phyloP scores from a whole-genome alignment of 2,113 vertebrate species.

The Apteryx owenii region DNA sequence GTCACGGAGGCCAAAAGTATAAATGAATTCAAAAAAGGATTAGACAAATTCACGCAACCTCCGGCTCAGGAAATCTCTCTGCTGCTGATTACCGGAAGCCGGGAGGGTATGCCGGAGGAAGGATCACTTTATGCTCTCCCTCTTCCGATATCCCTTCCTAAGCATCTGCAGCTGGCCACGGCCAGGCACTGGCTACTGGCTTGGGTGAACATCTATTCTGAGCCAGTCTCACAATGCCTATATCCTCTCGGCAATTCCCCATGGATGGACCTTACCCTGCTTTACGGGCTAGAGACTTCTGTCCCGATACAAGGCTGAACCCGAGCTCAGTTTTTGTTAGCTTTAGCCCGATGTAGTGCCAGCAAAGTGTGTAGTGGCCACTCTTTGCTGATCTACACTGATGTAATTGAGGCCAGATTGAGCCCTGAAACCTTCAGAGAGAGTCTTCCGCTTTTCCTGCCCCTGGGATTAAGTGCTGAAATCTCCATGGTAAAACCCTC shows the following conservation, averaged over 20 bases:
- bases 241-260: not conserved
- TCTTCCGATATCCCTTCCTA: constrained; percentile 45
- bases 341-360: rapidly evolving
- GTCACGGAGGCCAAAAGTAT: constrained; percentile 53
- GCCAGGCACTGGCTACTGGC: not conserved
- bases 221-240: not conserved
- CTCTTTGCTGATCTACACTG: not conserved
- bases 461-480: constrained; percentile 30
- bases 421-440: constrained; percentile 55
- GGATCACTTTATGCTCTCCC: constrained; percentile 53
- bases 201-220: not conserved
- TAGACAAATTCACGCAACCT: constrained; percentile 38
- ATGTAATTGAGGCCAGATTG: constrained; percentile 56
- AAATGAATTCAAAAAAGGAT: constrained; percentile 42
- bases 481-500: constrained; percentile 55
- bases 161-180: constrained; percentile 31
- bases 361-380: rapidly evolving
- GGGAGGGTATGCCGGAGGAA: constrained; percentile 8
- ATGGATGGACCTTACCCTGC: not conserved
- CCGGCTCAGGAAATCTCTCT: constrained; percentile 52
- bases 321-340: not conserved
- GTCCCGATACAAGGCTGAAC: rapidly evolving
- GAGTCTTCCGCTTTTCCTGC: constrained; percentile 30
- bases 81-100: constrained; percentile 4
- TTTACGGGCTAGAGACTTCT: not conserved